A percentile compares a stretch with the other conserved stretches of the same genome.
Conservation (phyloP, 2,113 vertebrate genomes). For the Gallinago paraguaiae region DNA sequence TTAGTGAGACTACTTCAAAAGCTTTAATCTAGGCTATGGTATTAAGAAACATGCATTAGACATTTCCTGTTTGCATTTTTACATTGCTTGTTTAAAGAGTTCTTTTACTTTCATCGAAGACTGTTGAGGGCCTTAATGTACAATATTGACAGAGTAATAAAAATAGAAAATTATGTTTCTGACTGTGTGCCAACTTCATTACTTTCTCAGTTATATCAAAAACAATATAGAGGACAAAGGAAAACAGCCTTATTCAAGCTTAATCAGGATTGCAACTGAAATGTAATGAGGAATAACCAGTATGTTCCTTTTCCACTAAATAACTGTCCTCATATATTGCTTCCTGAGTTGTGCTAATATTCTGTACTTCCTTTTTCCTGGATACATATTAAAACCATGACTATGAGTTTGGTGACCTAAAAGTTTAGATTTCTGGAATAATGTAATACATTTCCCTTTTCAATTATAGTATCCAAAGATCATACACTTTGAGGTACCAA, state of each 20-base stretch:
- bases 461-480: not conserved
- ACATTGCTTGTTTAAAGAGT: slow-evolving; percentile 62
- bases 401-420: not conserved
- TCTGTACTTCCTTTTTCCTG: not conserved
- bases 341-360: not conserved
- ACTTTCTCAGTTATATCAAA: slow-evolving; percentile 65
- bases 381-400: not conserved
- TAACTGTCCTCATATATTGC: not conserved
- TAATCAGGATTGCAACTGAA: not conserved
- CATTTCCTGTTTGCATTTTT: slow-evolving; percentile 73
- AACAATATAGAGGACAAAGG: slow-evolving; percentile 60
- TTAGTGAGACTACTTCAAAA: slow-evolving; percentile 68
- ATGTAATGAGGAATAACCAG: not conserved
- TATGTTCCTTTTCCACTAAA: not conserved
- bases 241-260: slow-evolving; percentile 32
- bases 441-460: not conserved
- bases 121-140: slow-evolving; percentile 76
- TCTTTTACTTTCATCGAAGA: slow-evolving; percentile 70
- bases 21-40: slow-evolving; percentile 65
- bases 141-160: slow-evolving; percentile 83
- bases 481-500: not conserved
- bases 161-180: slow-evolving; percentile 80
- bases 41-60: slow-evolving; percentile 65
- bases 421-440: not conserved
- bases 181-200: slow-evolving; percentile 76